Base-by-base conservation (phyloP, 2,113 vertebrate genomes). In the Tretioscincus oriximinensis region DNA sequence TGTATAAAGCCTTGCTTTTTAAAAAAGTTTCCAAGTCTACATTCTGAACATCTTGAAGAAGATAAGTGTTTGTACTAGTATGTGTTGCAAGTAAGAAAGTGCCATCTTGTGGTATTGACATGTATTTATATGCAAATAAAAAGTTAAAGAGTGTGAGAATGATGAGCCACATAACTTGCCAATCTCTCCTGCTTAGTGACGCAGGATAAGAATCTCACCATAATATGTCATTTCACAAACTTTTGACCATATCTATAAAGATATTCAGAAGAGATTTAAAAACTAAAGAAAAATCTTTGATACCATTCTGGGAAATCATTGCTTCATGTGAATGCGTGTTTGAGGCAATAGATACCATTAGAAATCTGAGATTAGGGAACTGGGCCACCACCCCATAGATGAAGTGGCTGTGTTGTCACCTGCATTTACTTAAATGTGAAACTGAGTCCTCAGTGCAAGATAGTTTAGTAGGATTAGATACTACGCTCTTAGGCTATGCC, bases 91-190 rank as follows among this genome's bases (percentile, higher is more conserved):
- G 94, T 93, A 91, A 94, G 93, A 94, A 94, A 92, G 94, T 94
- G 94, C 94, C 95, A 95, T 95, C 94, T 94, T 94, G 94, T 95
- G 95, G 94, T 95, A 93, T 95, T 94, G 90, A 94, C 92, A 91
- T 96, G 94, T 95, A 94, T 93, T 96, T 95, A 93, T 93, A 95
- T 92, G 85, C 91, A 93, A 96, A 95, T 95, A 96, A 96, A 95
- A 91, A 88, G 90, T 91, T 95, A 91, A 93, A 92, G 92, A 94
- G 92, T 93, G 88, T 85, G 84, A 87, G 88, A 86, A 73, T 87
- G 73, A 85, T 93, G 71, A 67, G 88, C 60, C 82, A 86, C 79
- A 78, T 86, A 58, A 73, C 81, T 88, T 87, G 93, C 66, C 82
- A 84, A 86, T 87, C 82, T 91, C 91, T 78, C 73, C 1, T 0